phyloP scores from a whole-genome alignment of 2,888 invertebrate species.

The Argyresthia goedartella region DNA sequence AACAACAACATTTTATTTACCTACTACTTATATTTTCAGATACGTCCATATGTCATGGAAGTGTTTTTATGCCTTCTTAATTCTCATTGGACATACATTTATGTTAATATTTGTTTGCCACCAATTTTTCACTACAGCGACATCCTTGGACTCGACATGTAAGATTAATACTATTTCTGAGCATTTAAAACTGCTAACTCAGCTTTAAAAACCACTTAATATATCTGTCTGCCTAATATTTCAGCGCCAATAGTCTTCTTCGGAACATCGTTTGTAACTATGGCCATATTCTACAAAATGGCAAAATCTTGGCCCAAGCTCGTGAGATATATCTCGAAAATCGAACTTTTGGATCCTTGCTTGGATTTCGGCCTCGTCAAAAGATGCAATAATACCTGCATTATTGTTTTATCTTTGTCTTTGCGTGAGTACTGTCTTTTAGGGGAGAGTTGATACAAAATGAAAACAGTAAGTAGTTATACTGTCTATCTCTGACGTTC shows the following conservation, averaged over 20 bases:
- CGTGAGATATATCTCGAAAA: conserved; percentile 25
- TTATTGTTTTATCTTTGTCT: conserved; percentile 27
- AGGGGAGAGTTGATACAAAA: too few relatives aligned
- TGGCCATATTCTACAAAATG: conserved; percentile 29
- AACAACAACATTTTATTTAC: too few relatives aligned
- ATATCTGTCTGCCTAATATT: background rate
- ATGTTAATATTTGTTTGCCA: background rate
- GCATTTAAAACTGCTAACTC: too few relatives aligned
- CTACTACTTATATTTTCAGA: background rate
- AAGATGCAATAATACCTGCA: conserved; percentile 29
- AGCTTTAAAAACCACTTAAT: too few relatives aligned
- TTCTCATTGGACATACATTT: background rate
- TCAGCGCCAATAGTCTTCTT: conserved; percentile 33
- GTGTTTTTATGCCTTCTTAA: background rate
- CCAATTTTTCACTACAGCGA: background rate
- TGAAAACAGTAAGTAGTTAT: too few relatives aligned
- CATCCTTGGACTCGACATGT: background rate
- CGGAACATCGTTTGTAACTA: conserved; percentile 23
- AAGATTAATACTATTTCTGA: background rate
- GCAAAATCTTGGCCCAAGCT: conserved; percentile 39
- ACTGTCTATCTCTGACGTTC: too few relatives aligned
- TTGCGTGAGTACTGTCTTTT: conserved; percentile 20
- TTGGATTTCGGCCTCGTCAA: conserved; percentile 22
- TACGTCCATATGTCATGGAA: background rate
- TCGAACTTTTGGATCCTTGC: conserved; percentile 31